Evolutionary conservation across 1,140 invertebrate genomes (phyloP).

Genomic region (Saxidomus purpurata): DNA sequence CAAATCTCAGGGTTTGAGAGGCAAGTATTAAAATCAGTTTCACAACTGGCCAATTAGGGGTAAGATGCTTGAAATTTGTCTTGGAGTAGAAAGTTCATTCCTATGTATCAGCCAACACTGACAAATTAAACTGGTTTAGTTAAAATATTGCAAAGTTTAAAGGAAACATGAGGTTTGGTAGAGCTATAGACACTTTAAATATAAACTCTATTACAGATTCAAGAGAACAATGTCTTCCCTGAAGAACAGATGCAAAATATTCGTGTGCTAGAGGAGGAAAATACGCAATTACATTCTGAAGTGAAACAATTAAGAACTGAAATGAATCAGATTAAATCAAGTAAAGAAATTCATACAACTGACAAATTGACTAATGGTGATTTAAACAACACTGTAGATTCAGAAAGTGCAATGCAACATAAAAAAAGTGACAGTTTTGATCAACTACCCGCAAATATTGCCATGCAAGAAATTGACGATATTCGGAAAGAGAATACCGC

Average conservation of each 20-base stretch:
- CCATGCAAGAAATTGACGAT: constrained; percentile 32
- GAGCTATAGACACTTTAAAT: too few relatives aligned
- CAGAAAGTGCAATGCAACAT: constrained; percentile 22
- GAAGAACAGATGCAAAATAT: constrained; percentile 52
- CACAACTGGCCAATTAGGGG: too few relatives aligned
- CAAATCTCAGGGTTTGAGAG: too few relatives aligned
- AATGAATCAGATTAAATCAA: constrained; percentile 2
- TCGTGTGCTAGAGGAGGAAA: constrained; percentile 47
- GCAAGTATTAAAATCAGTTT: too few relatives aligned
- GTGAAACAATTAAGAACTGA: constrained; percentile 57
- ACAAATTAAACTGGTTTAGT: too few relatives aligned
- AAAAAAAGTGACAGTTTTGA: neutral
- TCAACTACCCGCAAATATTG: constrained; percentile 3
- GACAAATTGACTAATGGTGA: neutral
- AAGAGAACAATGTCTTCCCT: constrained; percentile 59
- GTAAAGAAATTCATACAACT: neutral
- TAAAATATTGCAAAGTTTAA: too few relatives aligned
- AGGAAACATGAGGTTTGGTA: too few relatives aligned
- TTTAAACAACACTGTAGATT: neutral
- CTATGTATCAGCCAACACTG: too few relatives aligned
- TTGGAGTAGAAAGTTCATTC: too few relatives aligned
- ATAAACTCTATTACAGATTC: constrained; percentile 56
- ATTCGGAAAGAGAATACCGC: constrained; percentile 53
- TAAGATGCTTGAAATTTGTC: too few relatives aligned
- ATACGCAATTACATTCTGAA: constrained; percentile 52